Conservation (phyloP, 2,113 vertebrate species). For the Gambusia holbrooki region DNA sequence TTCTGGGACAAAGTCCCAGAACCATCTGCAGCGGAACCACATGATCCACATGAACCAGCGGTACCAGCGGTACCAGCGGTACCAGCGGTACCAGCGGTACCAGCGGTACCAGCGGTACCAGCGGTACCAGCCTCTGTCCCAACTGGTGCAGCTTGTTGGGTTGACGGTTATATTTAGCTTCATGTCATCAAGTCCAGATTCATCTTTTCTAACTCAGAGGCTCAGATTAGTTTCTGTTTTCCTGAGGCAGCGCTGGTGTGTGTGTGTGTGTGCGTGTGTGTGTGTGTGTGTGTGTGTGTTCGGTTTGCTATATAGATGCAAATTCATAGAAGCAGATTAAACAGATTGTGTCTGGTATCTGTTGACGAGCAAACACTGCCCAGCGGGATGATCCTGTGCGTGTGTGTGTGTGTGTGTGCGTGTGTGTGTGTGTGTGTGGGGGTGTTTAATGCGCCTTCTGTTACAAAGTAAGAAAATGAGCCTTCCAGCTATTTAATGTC, state of each 20-base stretch:
- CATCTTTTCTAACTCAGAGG: conserved; percentile 6
- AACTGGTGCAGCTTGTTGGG: neutral
- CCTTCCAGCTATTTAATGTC: conserved; percentile 63
- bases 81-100: no score
- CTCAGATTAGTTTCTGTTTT: conserved; percentile 45
- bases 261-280: conserved; percentile 16
- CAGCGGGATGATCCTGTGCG: conserved; percentile 40
- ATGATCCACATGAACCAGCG: no score
- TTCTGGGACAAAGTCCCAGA: neutral
- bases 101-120: no score
- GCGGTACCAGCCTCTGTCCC: neutral
- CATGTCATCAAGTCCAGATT: neutral
- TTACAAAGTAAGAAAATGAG: conserved; percentile 59
- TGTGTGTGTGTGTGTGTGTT: conserved; percentile 32
- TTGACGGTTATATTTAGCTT: neutral
- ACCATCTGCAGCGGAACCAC: no score
- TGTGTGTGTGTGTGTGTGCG: conserved; percentile 14
- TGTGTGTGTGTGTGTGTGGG: conserved; percentile 44
- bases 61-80: no score
- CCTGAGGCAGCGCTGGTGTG: conserved; percentile 9
- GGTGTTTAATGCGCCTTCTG: conserved; percentile 62
- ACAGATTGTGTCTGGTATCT: conserved; percentile 67
- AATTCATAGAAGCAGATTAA: conserved; percentile 66
- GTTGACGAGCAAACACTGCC: conserved; percentile 67
- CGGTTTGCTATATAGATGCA: conserved; percentile 47